Evolutionary conservation across 2,797 vertebrate genomes (phyloP), one percentile per base, ranked within the genome.

Genomic region (Denticeps clupeoides): DNA sequence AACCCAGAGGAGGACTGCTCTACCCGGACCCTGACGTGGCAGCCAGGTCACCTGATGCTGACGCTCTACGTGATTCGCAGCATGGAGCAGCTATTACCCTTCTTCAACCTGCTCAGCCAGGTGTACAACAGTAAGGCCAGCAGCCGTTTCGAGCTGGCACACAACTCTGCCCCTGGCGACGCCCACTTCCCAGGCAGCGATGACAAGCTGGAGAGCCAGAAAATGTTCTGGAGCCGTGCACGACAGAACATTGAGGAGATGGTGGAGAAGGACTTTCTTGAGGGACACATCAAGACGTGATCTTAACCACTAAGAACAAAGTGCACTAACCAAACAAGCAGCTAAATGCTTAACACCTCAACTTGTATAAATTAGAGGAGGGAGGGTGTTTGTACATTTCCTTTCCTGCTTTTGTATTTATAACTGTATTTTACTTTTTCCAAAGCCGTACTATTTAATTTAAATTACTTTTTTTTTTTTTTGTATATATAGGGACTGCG

Each of bases 221-320:
- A 97, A 60, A 80, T 86, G 11, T 91, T 91, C 72, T 94, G 90
- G 78, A 95, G 87, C 74, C 90, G 86, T 72, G 89, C 89, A 43
- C 80, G 94, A 48, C 93, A 97, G 62, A 90, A 89, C 81, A 97
- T 99, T 41, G 94, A 99, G 76, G 95, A 98, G 74, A 94, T 92
- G 90, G 87, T 98, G 16, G 95, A 98, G 64, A 96, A 91, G 68
- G 95, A 99, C 85, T 99, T 98, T 71, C 82, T 99, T 15, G 95
- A 99, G 77, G 93, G 94, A 0, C 61, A 96, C 19, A 89, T 95
- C 56, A 99, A 99, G 83, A 91, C 90, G 29, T 97, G 83, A 97
- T 56, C 29, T 26, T 52, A 54, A 27, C 26, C 48, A 33, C 27
- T 50, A 3, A 6, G 4, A 27, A 19, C 15, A 18, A 35, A 11